These are phyloP conservation scores for Stenopsyche tienmushanensis DNA, from an alignment of 1,140 invertebrate genomes.

Conservation along the genomic window DNA sequence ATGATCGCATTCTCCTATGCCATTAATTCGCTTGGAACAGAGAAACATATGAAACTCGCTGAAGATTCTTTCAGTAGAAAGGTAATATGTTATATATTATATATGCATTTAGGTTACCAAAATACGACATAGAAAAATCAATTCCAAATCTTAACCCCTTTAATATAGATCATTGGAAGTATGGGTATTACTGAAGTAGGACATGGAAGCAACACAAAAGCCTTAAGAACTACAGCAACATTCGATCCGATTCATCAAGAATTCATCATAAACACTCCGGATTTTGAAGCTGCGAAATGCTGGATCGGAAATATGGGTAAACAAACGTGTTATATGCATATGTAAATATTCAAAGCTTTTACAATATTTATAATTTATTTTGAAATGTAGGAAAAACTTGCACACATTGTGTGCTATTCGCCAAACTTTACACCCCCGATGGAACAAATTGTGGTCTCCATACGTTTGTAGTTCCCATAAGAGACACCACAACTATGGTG, in stretches of 20 bases:
- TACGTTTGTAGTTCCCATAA: conserved; percentile 76
- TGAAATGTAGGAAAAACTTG: conserved; percentile 78
- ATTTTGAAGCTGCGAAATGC: conserved; percentile 84
- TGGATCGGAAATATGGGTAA: conserved; percentile 70
- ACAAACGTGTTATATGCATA: neutral
- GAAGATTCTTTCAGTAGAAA: too few relatives aligned
- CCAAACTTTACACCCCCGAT: conserved; percentile 74
- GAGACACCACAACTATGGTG: conserved; percentile 69
- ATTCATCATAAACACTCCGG: conserved; percentile 79
- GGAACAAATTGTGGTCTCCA: conserved; percentile 76
- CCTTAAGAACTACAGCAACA: conserved; percentile 79
- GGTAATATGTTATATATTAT: too few relatives aligned
- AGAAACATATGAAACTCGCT: too few relatives aligned
- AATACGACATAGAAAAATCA: too few relatives aligned
- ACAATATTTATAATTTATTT: too few relatives aligned
- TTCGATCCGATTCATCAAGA: conserved; percentile 71
- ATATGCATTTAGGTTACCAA: too few relatives aligned
- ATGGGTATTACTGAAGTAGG: conserved; percentile 83
- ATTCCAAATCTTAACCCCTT: too few relatives aligned
- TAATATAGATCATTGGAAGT: too few relatives aligned
- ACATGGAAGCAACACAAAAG: conserved; percentile 83
- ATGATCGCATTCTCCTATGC: too few relatives aligned
- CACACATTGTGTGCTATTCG: conserved; percentile 83
- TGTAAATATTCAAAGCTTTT: neutral
- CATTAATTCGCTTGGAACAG: too few relatives aligned